phyloP scores from a whole-genome alignment of 2,888 invertebrate genomes.

The Beris chalybata region DNA sequence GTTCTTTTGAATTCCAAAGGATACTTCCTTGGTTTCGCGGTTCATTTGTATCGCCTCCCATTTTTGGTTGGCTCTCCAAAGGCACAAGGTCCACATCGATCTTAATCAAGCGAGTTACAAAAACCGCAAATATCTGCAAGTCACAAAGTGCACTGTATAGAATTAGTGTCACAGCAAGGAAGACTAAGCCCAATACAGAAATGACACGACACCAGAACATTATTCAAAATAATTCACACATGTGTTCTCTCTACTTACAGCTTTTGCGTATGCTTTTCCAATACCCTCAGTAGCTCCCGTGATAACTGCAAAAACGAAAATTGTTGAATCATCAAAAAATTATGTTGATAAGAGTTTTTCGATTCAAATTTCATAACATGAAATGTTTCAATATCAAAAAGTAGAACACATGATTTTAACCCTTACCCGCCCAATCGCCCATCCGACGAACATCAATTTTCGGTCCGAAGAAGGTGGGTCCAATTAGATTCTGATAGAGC shows the following conservation, averaged over 20 bases:
- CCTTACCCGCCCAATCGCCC: slow-evolving; percentile 83
- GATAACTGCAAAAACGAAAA: slow-evolving; percentile 64
- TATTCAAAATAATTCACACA: no score
- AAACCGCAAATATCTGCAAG: no score
- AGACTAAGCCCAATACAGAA: no score
- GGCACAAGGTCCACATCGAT: no score
- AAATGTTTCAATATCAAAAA: background rate
- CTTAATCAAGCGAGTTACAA: no score
- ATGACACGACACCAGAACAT: no score
- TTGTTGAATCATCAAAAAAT: background rate
- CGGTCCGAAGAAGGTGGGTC: slow-evolving; percentile 62
- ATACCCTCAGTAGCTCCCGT: slow-evolving; percentile 90
- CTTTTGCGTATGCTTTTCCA: slow-evolving; percentile 81
- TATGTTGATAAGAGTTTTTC: slow-evolving; percentile 9
- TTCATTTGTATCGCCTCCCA: no score
- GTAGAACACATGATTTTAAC: background rate
- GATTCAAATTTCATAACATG: background rate
- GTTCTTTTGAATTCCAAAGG: no score
- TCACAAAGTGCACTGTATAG: no score
- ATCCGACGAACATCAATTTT: slow-evolving; percentile 67
- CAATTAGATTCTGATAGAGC: slow-evolving; percentile 57
- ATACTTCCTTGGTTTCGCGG: no score
- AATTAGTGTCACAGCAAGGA: no score
- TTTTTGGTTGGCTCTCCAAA: no score
- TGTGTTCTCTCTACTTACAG: slow-evolving; percentile 54